phyloP scores from a whole-genome alignment of 2,888 invertebrate species.

The Petrolisthes cinctipes region DNA sequence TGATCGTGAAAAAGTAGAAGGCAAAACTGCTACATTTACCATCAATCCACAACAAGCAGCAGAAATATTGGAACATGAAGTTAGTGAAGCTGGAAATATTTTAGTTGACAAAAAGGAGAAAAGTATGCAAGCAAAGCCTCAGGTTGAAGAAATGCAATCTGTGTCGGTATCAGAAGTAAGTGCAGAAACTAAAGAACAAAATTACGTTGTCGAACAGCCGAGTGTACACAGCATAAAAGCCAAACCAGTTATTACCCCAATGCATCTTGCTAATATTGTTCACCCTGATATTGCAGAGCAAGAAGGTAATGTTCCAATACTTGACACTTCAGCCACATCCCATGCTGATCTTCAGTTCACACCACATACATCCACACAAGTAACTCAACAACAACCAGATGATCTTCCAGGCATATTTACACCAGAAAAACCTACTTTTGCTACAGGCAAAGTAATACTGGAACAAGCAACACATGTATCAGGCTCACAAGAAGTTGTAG shows the following conservation, averaged over 20 bases:
- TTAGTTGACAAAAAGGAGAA: constrained; percentile 57
- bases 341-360: constrained; percentile 53
- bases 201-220: constrained; percentile 67
- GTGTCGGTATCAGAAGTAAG: constrained; percentile 77
- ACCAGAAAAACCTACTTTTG: constrained; percentile 46
- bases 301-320: constrained; percentile 67
- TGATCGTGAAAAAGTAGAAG: constrained; percentile 68
- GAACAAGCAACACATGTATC: constrained; percentile 63
- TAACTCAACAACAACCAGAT: constrained; percentile 53
- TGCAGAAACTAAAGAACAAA: constrained; percentile 77
- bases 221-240: constrained; percentile 62
- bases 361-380: constrained; percentile 46
- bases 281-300: constrained; percentile 71
- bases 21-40: constrained; percentile 70
- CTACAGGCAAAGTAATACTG: constrained; percentile 55
- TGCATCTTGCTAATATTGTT: constrained; percentile 68
- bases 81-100: constrained; percentile 56
- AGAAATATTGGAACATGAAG: constrained; percentile 68
- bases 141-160: constrained; percentile 73
- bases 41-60: constrained; percentile 69
- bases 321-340: constrained; percentile 68
- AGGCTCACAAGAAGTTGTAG: constrained; percentile 56
- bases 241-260: constrained; percentile 63
- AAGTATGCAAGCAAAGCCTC: constrained; percentile 67
- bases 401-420: constrained; percentile 58